Percentiles rank a stretch among this genome's conserved stretches.
Evolutionary conservation across 2,113 vertebrate genomes (phyloP).

Genomic region (Neogale vison): DNA sequence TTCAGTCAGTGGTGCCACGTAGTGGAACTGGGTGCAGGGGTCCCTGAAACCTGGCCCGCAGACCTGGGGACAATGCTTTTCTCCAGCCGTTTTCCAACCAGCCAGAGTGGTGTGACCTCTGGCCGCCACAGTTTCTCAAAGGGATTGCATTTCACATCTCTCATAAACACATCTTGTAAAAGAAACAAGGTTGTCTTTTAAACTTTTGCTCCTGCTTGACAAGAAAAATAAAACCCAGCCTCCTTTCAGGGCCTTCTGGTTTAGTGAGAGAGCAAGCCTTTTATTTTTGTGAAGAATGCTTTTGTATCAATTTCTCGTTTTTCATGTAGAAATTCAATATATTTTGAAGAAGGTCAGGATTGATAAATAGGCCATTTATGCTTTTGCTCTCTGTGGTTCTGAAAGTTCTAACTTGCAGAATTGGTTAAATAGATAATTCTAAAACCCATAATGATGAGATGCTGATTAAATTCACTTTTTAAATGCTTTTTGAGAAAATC

Average conservation of each 20-base stretch:
- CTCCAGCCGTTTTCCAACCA: neutral
- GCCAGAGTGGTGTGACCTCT: neutral
- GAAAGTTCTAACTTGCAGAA: neutral
- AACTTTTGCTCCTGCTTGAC: slow-evolving; percentile 6
- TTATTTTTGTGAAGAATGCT: slow-evolving; percentile 46
- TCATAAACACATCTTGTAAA: slow-evolving; percentile 43
- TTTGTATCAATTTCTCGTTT: neutral
- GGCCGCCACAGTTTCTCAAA: neutral
- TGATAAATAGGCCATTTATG: slow-evolving; percentile 34
- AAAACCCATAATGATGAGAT: neutral
- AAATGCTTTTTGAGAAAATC: neutral
- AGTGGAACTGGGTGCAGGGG: neutral
- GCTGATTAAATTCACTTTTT: neutral
- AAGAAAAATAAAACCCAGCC: slow-evolving; percentile 47
- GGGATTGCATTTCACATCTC: slow-evolving; percentile 41
- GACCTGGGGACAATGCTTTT: neutral
- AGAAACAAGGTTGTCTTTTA: slow-evolving; percentile 65
- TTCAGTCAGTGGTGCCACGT: neutral
- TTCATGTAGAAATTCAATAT: neutral
- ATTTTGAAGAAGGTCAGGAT: slow-evolving; percentile 8
- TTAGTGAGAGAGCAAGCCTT: slow-evolving; percentile 29
- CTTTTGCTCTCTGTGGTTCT: neutral
- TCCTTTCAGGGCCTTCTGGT: neutral
- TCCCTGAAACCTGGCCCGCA: neutral
- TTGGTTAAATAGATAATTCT: slow-evolving; percentile 35